Evolutionary conservation across 2,113 vertebrate species (phyloP), one percentile per base, ranked within the genome.

Genomic region (Micronisus gabar): DNA sequence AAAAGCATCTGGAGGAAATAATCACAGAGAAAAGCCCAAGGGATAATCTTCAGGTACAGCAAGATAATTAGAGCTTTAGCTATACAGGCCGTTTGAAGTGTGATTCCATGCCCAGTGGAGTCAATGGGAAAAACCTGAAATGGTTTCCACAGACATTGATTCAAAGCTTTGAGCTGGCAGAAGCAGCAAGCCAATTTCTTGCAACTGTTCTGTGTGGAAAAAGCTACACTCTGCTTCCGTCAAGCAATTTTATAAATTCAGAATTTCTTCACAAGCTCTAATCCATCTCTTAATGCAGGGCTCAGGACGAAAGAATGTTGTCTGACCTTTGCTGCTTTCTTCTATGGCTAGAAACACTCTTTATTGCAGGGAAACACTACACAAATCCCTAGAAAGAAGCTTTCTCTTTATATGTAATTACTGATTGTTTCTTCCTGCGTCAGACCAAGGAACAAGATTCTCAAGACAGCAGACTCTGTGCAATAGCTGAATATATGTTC

Each of bases 1-100:
- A 84, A 95, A 96, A 67, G 65, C 75, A 88, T 74, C 38, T 84
- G 61, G 80, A 91, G 43, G 76, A 97, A 97, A 92, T 59, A 96
- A 87, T 78, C 9, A 1, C 86, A 92, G 65, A 84, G 70, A 56
- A 95, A 67, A 75, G 63, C 86, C 79, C 71, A 86, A 95, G 87
- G 81, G 73, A 81, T 95, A 74, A 86, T 92, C 82, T 95, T 93
- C 75, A 91, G 86, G 79, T 94, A 81, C 47, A 84, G 61, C 26
- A 68, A 86, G 85, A 84, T 93, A 94, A 86, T 86, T 92, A 67
- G 75, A 88, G 59, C 59, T 90, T 81, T 78, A 90, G 72, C 65
- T 70, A 2, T 81, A 30, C 16, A 56, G 59, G 47, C 85, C 86
- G 63, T 92, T 90, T 92, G 88, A 94, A 91, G 87, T 36, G 7